phyloP scores from a whole-genome alignment of 2,113 vertebrate genomes.

The Pelecanus crispus region DNA sequence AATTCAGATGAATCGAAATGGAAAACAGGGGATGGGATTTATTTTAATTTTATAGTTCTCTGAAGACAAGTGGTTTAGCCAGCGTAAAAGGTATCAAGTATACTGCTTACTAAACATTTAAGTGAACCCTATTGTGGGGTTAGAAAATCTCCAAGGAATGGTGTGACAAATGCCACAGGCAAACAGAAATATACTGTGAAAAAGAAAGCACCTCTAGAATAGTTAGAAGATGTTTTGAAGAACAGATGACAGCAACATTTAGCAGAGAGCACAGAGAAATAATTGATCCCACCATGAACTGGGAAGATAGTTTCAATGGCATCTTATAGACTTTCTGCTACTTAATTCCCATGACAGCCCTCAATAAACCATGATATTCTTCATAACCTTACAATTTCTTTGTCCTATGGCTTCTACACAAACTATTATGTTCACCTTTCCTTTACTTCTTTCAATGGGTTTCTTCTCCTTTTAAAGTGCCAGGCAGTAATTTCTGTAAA shows the following conservation, averaged over 20 bases:
- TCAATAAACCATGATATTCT: neutral
- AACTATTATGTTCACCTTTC: neutral
- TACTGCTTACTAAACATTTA: neutral
- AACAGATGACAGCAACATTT: neutral
- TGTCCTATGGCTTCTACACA: neutral
- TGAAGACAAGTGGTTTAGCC: neutral
- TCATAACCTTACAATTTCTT: neutral
- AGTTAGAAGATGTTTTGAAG: neutral
- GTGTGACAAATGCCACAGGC: neutral
- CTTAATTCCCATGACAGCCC: neutral
- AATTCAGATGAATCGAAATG: neutral
- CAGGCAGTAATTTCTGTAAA: neutral
- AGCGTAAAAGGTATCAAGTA: neutral
- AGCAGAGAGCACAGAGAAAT: neutral
- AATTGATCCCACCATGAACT: neutral
- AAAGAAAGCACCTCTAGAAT: neutral
- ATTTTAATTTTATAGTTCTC: neutral
- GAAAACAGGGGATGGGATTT: neutral
- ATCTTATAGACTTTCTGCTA: neutral
- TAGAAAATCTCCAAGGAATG: neutral
- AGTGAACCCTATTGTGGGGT: neutral
- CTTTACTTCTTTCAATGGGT: neutral
- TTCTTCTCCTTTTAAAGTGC: neutral
- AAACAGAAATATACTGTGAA: neutral
- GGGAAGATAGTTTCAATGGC: neutral